A percentile compares a stretch with the other conserved stretches of the same genome.
Evolutionary conservation across 2,113 vertebrate species (phyloP).

Genomic region (Pseudorhombus dupliciocellatus): DNA sequence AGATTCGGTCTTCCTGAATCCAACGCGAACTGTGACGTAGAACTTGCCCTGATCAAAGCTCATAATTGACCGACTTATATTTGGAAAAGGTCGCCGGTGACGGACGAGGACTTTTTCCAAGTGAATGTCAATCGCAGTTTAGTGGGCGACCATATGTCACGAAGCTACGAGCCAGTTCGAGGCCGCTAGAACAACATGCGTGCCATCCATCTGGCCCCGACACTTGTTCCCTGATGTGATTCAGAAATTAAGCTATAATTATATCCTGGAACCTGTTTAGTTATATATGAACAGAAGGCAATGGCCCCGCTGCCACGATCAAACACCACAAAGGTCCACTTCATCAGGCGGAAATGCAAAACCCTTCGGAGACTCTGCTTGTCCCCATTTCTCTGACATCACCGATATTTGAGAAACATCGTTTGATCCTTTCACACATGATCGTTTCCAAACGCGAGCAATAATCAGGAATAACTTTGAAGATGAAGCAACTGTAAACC

Average conservation of each 20-base stretch:
- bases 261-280: slow-evolving; percentile 24
- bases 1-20: background rate
- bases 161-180: slow-evolving; percentile 22
- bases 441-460: no score
- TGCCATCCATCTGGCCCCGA: slow-evolving; percentile 45
- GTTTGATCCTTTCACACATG: no score
- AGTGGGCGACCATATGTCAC: slow-evolving; percentile 27
- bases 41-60: slow-evolving; percentile 2
- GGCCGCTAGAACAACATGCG: slow-evolving; percentile 25
- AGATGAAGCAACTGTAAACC: background rate
- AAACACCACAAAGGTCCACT: background rate
- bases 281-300: slow-evolving; percentile 48
- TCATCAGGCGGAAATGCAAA: background rate
- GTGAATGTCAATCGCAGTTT: slow-evolving; percentile 20
- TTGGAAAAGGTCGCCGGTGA: slow-evolving; percentile 16
- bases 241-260: slow-evolving; percentile 34
- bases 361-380: no score
- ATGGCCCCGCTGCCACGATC: slow-evolving; percentile 20
- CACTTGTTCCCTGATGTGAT: slow-evolving; percentile 20
- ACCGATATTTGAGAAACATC: no score
- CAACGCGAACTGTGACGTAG: background rate
- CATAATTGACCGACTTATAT: slow-evolving; percentile 15
- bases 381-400: no score
- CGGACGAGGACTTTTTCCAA: slow-evolving; percentile 15
- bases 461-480: background rate